Base-by-base conservation (phyloP, 2,113 vertebrate genomes). In the Caretta caretta region DNA sequence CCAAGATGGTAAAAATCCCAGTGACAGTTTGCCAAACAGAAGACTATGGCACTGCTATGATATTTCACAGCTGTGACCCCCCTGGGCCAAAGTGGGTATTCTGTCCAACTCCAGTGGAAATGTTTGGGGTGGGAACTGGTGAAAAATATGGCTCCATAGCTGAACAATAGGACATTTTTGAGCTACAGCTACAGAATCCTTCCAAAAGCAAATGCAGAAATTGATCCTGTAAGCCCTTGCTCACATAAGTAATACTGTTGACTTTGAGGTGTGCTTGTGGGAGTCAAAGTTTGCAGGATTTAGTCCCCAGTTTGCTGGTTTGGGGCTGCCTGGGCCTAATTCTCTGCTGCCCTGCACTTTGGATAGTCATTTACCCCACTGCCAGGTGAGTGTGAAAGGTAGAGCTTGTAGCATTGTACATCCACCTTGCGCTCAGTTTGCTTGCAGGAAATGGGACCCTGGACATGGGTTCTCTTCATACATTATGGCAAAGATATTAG, bases 351-450 rank as follows among this genome's bases (percentile, higher is more conserved):
- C 49, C 51, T 50, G 4, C 42, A 4, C 22, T 25, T 9, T 25
- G 65, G 29, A 50, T 11, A 8, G 54, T 46, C 53, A 78, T 48
- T 46, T 78, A 25, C 25, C 6, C 38, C 12, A 76, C 22, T 48
- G 42, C 42, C 24, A 3, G 3, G 25, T 76, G 50, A 51, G 49
- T 84, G 57, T 46, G 29, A 69, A 57, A 86, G 6, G 24, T 8
- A 1, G 11, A 14, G 78, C 65, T 0, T 13, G 0, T 1, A 83
- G 38, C 48, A 38, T 80, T 10, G 27, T 51, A 80, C 20, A 42
- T 5, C 22, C 17, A 29, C 38, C 75, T 78, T 48, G 46, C 4
- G 24, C 4, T 29, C 89, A 10, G 3, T 4, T 49, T 56, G 29
- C 62, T 8, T 57, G 86, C 16, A 24, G 76, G 51, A 11, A 88